Conservation (phyloP, 1,140 invertebrate species). For the Cecropterus lyciades region DNA sequence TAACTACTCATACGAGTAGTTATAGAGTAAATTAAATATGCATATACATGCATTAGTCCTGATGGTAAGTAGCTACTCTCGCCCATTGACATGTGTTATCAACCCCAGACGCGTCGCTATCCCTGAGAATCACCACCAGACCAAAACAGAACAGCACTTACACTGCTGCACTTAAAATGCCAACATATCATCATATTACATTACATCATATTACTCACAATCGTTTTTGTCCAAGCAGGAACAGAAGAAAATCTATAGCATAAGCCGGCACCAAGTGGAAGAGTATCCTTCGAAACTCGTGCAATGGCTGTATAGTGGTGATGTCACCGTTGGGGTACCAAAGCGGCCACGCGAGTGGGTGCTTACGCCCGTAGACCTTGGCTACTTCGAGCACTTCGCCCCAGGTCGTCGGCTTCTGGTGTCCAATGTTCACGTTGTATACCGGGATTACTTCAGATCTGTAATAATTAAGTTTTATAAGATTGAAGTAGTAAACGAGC, state of each 20-base stretch:
- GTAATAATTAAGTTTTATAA: too few relatives aligned
- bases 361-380: slow-evolving; percentile 72
- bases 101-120: too few relatives aligned
- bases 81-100: too few relatives aligned
- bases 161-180: too few relatives aligned
- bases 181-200: too few relatives aligned
- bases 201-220: slow-evolving; percentile 81
- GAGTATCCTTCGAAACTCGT: slow-evolving; percentile 85
- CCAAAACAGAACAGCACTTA: too few relatives aligned
- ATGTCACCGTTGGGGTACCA: slow-evolving; percentile 88
- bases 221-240: slow-evolving; percentile 86
- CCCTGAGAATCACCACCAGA: too few relatives aligned
- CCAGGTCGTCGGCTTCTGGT: slow-evolving; percentile 89
- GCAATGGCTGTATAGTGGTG: slow-evolving; percentile 82
- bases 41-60: too few relatives aligned
- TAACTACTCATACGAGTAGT: too few relatives aligned
- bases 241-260: slow-evolving; percentile 85
- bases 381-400: slow-evolving; percentile 89
- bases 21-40: too few relatives aligned
- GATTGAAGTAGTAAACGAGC: too few relatives aligned
- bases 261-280: slow-evolving; percentile 87
- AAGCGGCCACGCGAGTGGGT: slow-evolving; percentile 85
- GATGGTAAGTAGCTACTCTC: too few relatives aligned
- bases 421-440: slow-evolving; percentile 89
- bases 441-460: slow-evolving; percentile 88